A percentile compares a stretch with the other conserved stretches of the same genome.
phyloP scores from a whole-genome alignment of 2,797 vertebrate genomes.

The Adelosebastes latens region DNA sequence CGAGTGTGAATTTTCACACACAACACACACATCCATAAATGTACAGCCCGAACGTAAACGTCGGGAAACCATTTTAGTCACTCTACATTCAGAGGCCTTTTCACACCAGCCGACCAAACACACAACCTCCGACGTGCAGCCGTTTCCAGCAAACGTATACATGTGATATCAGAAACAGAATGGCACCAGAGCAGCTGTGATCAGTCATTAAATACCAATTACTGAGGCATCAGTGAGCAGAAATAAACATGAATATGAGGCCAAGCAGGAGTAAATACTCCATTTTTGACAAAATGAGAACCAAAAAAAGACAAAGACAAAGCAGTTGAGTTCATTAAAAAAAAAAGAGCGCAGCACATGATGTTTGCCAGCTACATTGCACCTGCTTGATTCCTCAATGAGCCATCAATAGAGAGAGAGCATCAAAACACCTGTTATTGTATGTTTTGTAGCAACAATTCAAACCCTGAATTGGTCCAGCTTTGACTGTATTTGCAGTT shows the following conservation, averaged over 20 bases:
- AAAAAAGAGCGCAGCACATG: conserved; percentile 71
- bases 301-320: conserved; percentile 7
- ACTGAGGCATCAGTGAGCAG: conserved; percentile 17
- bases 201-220: background rate
- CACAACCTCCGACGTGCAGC: conserved; percentile 10
- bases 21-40: background rate
- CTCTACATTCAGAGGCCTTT: background rate
- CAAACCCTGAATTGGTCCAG: background rate
- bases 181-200: background rate
- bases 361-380: conserved; percentile 98
- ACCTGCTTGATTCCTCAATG: conserved; percentile 41
- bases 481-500: background rate
- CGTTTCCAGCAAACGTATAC: conserved; percentile 12
- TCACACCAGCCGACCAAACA: conserved; percentile 3
- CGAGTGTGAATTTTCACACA: conserved; percentile 16
- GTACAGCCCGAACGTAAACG: background rate
- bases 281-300: conserved; percentile 19
- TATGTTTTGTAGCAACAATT: background rate
- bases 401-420: conserved; percentile 75
- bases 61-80: conserved; percentile 5
- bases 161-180: conserved; percentile 6
- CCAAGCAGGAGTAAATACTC: conserved; percentile 16
- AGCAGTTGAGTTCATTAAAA: conserved; percentile 1
- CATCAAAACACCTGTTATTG: background rate
- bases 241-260: conserved; percentile 42